phyloP scores from a whole-genome alignment of 2,888 invertebrate species.

The Cheilosia vernalis region DNA sequence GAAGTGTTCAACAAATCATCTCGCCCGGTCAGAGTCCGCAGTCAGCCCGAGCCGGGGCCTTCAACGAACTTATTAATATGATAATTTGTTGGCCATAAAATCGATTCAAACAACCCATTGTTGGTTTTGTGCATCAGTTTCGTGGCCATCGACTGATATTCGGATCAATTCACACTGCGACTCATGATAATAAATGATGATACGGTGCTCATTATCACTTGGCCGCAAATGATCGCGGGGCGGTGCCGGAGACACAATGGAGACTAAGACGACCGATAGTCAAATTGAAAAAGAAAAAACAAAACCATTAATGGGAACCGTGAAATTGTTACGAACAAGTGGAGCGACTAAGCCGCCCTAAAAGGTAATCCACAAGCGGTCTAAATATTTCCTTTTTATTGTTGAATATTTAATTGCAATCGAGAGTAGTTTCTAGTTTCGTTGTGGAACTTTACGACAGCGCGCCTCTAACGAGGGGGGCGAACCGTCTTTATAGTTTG shows the following conservation, averaged over 20 bases:
- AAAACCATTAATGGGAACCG: conserved; percentile 52
- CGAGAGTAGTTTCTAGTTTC: conserved; percentile 50
- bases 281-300: conserved; percentile 45
- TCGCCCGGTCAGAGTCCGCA: background rate
- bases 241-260: conserved; percentile 73
- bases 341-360: conserved; percentile 27
- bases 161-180: conserved; percentile 71
- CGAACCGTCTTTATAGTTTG: conserved; percentile 63
- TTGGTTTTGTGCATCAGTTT: conserved; percentile 57
- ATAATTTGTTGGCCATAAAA: conserved; percentile 72
- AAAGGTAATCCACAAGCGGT: conserved; percentile 45
- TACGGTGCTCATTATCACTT: conserved; percentile 72
- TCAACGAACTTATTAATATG: conserved; percentile 74
- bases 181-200: conserved; percentile 68
- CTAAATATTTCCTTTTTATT: conserved; percentile 39
- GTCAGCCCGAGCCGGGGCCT: conserved; percentile 43
- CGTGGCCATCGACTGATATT: conserved; percentile 59
- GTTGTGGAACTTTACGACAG: conserved; percentile 56
- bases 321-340: conserved; percentile 65
- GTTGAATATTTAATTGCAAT: conserved; percentile 64
- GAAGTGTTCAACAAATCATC: conserved; percentile 69
- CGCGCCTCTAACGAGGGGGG: conserved; percentile 49
- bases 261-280: conserved; percentile 51
- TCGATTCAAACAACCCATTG: conserved; percentile 67
- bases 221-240: conserved; percentile 68